Conservation (phyloP, 2,113 vertebrate species). For the Corvus moneduloides region DNA sequence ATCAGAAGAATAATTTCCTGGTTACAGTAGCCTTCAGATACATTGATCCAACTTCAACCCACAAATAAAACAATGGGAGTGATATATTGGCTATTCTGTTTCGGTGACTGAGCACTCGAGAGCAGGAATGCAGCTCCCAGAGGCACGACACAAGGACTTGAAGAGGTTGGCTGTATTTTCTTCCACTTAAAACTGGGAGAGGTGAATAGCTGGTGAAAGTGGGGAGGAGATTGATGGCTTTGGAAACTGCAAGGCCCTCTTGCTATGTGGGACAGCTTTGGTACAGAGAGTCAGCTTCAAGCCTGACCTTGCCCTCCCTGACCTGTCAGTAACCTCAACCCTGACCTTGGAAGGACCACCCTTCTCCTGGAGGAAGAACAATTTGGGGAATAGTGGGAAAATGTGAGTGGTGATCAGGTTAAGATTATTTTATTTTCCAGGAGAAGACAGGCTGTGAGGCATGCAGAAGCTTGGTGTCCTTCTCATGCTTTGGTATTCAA, state of each 20-base stretch:
- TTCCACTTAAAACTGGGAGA: constrained; percentile 14
- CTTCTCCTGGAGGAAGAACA: background rate
- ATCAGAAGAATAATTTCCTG: background rate
- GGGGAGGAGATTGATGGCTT: constrained; percentile 43
- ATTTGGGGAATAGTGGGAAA: background rate
- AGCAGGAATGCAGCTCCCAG: constrained; percentile 3
- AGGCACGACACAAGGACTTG: background rate
- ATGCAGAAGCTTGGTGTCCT: constrained; percentile 24
- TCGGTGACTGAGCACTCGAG: background rate
- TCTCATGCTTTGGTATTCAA: constrained; percentile 26
- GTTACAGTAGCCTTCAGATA: constrained; percentile 21
- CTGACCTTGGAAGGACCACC: constrained; percentile 31
- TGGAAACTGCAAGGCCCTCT: constrained; percentile 28
- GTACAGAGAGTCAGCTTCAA: background rate
- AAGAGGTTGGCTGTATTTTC: constrained; percentile 46
- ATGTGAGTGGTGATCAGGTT: background rate
- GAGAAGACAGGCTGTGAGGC: background rate
- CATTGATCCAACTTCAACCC: background rate
- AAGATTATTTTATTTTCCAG: background rate
- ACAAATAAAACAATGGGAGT: background rate
- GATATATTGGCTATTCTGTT: constrained; percentile 20
- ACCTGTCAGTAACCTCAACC: constrained; percentile 20
- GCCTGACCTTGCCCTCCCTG: constrained; percentile 16
- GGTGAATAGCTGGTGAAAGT: constrained; percentile 19
- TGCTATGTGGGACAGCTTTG: background rate